Conservation (phyloP, 1,140 invertebrate genomes). For the Caenorhabditis brenneri region DNA sequence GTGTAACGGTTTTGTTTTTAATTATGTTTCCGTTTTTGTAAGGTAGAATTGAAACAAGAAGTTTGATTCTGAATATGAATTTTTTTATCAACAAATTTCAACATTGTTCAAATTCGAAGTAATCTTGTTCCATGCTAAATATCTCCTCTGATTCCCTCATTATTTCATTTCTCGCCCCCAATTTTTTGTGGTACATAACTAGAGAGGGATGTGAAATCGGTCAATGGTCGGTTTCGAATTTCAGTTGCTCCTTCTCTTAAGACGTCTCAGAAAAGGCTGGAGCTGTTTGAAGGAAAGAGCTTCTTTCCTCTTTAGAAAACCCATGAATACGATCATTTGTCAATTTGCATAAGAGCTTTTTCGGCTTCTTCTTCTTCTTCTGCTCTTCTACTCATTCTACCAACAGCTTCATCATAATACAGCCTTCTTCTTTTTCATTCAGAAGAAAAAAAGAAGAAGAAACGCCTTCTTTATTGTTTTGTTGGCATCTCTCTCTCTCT, state of each 20-base stretch:
- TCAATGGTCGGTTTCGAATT: conserved; percentile 40
- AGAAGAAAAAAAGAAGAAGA: no score
- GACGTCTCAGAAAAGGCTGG: not conserved
- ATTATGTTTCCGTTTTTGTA: not conserved
- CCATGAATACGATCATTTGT: conserved; percentile 42
- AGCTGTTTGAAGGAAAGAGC: conserved; percentile 29
- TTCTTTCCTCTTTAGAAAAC: conserved; percentile 35
- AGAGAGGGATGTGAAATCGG: not conserved
- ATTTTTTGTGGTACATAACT: not conserved
- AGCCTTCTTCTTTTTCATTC: not conserved
- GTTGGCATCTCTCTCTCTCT: not conserved
- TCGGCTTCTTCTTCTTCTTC: not conserved
- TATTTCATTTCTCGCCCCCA: not conserved
- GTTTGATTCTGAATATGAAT: not conserved
- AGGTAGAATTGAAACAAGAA: no score
- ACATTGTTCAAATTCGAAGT: no score
- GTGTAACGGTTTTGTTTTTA: no score
- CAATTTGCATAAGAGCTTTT: conserved; percentile 41
- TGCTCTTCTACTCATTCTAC: not conserved
- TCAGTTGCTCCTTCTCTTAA: conserved; percentile 15
- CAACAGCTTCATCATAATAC: conserved; percentile 27
- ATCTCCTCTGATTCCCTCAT: not conserved
- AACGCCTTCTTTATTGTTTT: not conserved
- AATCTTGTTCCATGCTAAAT: no score
- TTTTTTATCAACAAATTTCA: no score